These are phyloP conservation scores for Typhlichthys subterraneus DNA, from an alignment of 2,797 vertebrate genomes.

Conservation along the genomic window DNA sequence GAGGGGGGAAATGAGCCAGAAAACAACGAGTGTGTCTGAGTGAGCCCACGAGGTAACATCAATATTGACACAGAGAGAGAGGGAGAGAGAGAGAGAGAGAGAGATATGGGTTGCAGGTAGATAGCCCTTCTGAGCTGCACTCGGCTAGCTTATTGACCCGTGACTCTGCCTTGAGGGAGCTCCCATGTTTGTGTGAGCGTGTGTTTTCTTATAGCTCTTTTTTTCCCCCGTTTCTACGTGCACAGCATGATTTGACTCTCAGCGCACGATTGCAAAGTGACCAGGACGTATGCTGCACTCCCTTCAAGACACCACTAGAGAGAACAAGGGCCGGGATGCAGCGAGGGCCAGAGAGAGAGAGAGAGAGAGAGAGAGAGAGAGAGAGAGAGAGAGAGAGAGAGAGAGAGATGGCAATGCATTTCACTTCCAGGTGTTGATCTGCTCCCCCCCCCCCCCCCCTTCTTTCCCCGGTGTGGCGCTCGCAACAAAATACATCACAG, in stretches of 20 bases:
- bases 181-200: neutral
- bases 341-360: too few species aligned
- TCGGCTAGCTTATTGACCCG: neutral
- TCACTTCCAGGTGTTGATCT: slow-evolving; percentile 8
- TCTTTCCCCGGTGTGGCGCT: too few species aligned
- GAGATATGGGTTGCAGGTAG: neutral
- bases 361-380: neutral
- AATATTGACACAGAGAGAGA: neutral
- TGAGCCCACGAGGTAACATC: too few species aligned
- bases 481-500: too few species aligned
- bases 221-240: too few species aligned
- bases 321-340: too few species aligned
- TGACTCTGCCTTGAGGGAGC: neutral
- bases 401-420: slow-evolving; percentile 30
- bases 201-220: neutral
- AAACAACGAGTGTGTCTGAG: too few species aligned
- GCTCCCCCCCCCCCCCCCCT: too few species aligned
- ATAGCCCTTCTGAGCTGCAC: neutral
- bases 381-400: slow-evolving; percentile 25
- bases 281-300: slow-evolving; percentile 10
- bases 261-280: slow-evolving; percentile 8
- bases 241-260: too few species aligned
- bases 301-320: slow-evolving; percentile 14
- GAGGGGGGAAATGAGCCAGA: too few species aligned
- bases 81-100: neutral